Conservation (phyloP, 2,113 vertebrate species). For the Lophius piscatorius region DNA sequence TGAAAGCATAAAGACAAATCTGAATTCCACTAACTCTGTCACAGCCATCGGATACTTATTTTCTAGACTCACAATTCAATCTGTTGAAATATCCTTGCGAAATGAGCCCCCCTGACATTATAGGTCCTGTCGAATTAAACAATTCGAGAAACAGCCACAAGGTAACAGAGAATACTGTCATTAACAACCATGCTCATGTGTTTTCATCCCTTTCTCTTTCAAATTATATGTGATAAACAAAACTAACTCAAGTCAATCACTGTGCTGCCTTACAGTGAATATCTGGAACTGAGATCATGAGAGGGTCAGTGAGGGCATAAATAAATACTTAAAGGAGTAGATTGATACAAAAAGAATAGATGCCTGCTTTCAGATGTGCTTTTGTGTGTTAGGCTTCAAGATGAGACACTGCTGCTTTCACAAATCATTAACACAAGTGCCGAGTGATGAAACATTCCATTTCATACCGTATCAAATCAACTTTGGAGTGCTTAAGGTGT, state of each 20-base stretch:
- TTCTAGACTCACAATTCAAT: conserved; percentile 10
- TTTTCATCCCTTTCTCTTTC: no score
- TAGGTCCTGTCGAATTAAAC: not conserved
- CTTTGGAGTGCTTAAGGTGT: no score
- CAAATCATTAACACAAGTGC: not conserved
- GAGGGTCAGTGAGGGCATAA: not conserved
- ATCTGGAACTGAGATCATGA: no score
- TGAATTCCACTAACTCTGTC: not conserved
- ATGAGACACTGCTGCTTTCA: conserved; percentile 5
- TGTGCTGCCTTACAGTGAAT: no score
- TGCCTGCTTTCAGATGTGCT: conserved; percentile 1
- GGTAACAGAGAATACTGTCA: not conserved
- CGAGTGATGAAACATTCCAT: not conserved
- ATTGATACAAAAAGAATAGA: conserved; percentile 1
- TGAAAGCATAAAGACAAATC: no score
- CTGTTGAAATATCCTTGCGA: conserved; percentile 24
- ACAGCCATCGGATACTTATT: conserved; percentile 4
- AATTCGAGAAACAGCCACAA: not conserved
- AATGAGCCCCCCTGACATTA: not conserved
- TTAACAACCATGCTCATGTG: not conserved
- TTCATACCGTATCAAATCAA: no score
- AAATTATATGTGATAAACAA: no score
- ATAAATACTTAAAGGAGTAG: not conserved
- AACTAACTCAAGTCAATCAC: no score
- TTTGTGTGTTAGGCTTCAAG: not conserved